Base-by-base conservation (phyloP, 2,113 vertebrate genomes). In the Oxyruncus cristatus region DNA sequence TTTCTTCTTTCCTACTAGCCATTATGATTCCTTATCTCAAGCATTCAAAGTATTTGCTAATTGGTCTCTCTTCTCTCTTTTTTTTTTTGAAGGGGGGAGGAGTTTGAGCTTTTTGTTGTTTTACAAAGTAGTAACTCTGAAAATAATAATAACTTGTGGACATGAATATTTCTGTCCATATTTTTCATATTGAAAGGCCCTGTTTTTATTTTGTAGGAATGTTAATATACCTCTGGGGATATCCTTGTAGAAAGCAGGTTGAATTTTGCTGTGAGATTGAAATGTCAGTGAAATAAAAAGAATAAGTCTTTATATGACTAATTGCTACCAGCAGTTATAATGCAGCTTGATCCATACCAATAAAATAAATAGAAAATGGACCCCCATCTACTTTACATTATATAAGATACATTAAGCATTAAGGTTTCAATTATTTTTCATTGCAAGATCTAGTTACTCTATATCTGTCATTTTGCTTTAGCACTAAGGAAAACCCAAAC, bases 41-140 rank as follows among this genome's bases (percentile, higher is more conserved):
- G 79, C 53, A 96, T 96, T 96, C 91, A 93, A 97, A 95, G 47
- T 93, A 97, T 96, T 95, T 89, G 70, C 88, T 96, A 97, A 96
- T 96, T 92, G 92, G 68, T 93, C 89, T 87, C 42, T 93, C 93
- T 88, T 89, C 83, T 94, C 35, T 75, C 82, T 91, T 74, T 72
- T 33, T 39, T 67, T 58, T 32, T 42, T 56, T 46, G 6, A 5
- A 35, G 30, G 30, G 30, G 53, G 53, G 28, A 30, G 53, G 53
- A 18, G 30, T 28, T 63, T 63, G 53, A 74, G 19, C 10, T 76
- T 90, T 79, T 52, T 80, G 33, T 95, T 89, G 71, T 79, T 96
- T 89, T 42, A 84, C 26, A 32, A 87, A 93, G 49, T 47, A 81
- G 65, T 67, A 89, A 89, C 49, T 75, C 72, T 14, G n/a, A 84